phyloP scores from a whole-genome alignment of 2,113 vertebrate species.

The Sylvicapra grimmia region DNA sequence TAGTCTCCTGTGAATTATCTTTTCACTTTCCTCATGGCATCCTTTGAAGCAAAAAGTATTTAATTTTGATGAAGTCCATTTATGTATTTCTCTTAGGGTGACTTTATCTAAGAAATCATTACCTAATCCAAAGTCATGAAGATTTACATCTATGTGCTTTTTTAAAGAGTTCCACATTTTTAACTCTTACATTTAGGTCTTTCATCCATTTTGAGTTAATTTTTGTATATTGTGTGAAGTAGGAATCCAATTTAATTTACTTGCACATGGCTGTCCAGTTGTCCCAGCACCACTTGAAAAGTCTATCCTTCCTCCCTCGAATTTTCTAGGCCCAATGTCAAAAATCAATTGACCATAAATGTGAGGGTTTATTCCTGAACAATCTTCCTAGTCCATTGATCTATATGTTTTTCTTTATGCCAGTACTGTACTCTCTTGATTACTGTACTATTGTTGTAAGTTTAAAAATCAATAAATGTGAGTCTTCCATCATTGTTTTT shows the following conservation, averaged over 20 bases:
- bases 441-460: neutral
- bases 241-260: neutral
- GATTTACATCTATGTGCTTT: neutral
- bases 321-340: neutral
- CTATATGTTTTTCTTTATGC: neutral
- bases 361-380: neutral
- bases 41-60: neutral
- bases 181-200: neutral
- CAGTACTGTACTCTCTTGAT: neutral
- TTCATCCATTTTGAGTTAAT: slow-evolving; percentile 23
- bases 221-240: neutral
- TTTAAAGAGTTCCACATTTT: neutral
- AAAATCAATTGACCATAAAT: neutral
- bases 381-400: neutral
- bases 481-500: neutral
- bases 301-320: neutral
- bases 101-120: neutral
- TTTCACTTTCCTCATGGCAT: neutral
- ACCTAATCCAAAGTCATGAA: neutral
- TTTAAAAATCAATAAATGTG: slow-evolving; percentile 13
- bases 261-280: neutral
- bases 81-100: neutral
- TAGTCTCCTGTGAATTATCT: neutral
- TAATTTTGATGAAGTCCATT: neutral
- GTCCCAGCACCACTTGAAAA: neutral